phyloP scores from a whole-genome alignment of 1,140 invertebrate species.

The Drosophila oshimai region DNA sequence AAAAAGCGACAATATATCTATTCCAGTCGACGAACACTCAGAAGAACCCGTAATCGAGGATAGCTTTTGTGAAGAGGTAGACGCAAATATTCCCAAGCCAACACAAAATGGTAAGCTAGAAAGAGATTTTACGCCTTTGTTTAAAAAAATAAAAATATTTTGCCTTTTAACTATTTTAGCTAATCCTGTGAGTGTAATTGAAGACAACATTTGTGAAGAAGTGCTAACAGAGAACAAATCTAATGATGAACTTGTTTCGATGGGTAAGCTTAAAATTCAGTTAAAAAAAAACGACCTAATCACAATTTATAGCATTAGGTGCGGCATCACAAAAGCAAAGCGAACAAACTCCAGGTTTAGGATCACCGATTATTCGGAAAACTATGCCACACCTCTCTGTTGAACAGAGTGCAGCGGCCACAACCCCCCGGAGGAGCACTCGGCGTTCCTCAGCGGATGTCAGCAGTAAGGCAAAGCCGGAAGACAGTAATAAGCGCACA shows the following conservation, averaged over 20 bases:
- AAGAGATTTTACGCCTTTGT: too few species aligned
- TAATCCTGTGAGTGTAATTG: not conserved
- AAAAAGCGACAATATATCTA: not conserved
- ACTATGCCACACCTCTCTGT: constrained; percentile 31
- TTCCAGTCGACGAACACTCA: not conserved
- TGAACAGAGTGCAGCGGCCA: constrained; percentile 7
- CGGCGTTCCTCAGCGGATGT: constrained; percentile 48
- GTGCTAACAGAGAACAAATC: not conserved
- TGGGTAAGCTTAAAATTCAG: not conserved
- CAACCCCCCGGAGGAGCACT: constrained; percentile 49
- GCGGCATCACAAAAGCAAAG: not conserved
- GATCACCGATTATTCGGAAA: constrained; percentile 13
- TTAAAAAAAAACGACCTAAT: not conserved
- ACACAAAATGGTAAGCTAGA: not conserved
- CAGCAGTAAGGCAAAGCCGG: not conserved
- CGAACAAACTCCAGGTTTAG: not conserved
- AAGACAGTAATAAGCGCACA: not conserved
- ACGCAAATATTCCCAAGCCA: not conserved
- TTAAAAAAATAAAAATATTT: not conserved
- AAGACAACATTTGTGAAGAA: constrained; percentile 14
- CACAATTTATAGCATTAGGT: not conserved
- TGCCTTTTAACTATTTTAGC: not conserved
- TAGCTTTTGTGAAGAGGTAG: constrained; percentile 29
- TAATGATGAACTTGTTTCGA: not conserved
- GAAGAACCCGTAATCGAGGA: constrained; percentile 17